Evolutionary conservation across 2,113 vertebrate genomes (phyloP).

Genomic region (Plectropomus leopardus): DNA sequence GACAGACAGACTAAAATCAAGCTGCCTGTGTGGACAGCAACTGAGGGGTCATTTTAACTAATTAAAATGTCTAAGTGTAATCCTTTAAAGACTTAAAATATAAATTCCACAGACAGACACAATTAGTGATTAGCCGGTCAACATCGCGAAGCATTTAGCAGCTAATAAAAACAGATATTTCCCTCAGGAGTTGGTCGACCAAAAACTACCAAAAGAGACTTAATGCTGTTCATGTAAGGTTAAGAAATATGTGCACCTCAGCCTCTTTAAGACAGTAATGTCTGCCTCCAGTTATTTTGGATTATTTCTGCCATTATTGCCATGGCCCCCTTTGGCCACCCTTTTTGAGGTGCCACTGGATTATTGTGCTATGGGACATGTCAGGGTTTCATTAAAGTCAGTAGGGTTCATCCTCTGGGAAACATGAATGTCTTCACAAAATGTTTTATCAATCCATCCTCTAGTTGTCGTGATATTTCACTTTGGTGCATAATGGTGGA

Average conservation of each 20-base stretch:
- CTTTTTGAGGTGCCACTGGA: no score
- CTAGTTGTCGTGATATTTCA: neutral
- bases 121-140: neutral
- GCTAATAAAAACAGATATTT: neutral
- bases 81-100: neutral
- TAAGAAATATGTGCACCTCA: no score
- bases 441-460: no score
- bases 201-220: no score
- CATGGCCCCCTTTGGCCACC: no score
- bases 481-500: neutral
- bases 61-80: neutral
- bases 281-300: no score
- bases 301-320: no score
- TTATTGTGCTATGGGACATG: neutral
- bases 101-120: neutral
- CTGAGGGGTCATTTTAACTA: neutral
- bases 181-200: neutral
- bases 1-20: slow-evolving; percentile 9
- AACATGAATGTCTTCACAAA: neutral
- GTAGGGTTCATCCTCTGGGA: neutral
- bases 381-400: neutral
- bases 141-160: neutral
- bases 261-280: no score
- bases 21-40: neutral
- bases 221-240: no score